phyloP scores from a whole-genome alignment of 2,797 vertebrate genomes.

The Tokudaia tokunoshimensis region DNA sequence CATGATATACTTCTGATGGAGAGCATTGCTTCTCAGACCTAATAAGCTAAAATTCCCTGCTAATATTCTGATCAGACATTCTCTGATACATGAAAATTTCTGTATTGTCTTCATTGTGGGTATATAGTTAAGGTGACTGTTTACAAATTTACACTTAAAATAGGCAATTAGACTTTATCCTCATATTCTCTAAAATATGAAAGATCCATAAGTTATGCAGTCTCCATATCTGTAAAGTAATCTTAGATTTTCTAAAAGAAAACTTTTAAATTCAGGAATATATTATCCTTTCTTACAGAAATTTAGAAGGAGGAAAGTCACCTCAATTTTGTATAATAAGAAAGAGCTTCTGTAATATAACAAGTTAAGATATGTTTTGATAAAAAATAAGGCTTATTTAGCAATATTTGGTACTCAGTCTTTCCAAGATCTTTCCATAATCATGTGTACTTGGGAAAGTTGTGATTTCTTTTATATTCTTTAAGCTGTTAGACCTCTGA shows the following conservation, averaged over 20 bases:
- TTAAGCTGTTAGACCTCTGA: not conserved
- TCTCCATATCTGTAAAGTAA: not conserved
- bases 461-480: not conserved
- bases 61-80: not conserved
- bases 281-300: not conserved
- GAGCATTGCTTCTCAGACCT: not conserved
- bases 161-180: not conserved
- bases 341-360: not conserved
- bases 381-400: not conserved
- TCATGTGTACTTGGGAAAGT: not conserved
- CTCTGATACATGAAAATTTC: not conserved
- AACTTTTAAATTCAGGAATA: not conserved
- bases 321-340: not conserved
- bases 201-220: not conserved
- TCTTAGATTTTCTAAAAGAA: not conserved
- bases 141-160: not conserved
- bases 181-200: not conserved
- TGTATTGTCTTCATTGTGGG: too few relatives aligned
- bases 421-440: not conserved
- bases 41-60: not conserved
- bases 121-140: not conserved
- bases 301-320: conserved; percentile 2
- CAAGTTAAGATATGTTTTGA: conserved; percentile 14
- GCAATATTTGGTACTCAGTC: not conserved
- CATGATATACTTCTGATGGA: not conserved